Conservation (phyloP, 2,888 invertebrate species). For the Cerceris ruficornis region DNA sequence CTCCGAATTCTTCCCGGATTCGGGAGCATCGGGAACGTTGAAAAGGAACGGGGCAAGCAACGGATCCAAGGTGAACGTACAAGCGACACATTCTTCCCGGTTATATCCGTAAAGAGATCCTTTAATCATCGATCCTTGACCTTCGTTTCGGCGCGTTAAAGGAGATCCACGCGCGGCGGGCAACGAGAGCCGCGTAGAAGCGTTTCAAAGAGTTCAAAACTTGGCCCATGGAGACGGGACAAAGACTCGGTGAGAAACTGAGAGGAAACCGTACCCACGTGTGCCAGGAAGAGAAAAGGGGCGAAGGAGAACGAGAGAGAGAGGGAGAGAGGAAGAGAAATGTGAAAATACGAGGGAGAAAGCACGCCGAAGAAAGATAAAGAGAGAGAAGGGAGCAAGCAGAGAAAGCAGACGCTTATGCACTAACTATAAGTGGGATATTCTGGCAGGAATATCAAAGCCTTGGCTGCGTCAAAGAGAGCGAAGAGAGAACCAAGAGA, state of each 20-base stretch:
- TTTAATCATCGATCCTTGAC: conserved; percentile 62
- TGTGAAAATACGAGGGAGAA: conserved; percentile 24
- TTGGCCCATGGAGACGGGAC: conserved; percentile 40
- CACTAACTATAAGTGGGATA: conserved; percentile 70
- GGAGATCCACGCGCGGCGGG: conserved; percentile 22
- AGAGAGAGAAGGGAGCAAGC: conserved; percentile 31
- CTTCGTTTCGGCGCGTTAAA: conserved; percentile 50
- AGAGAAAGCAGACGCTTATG: conserved; percentile 52
- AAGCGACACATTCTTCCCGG: conserved; percentile 42
- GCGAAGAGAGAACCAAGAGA: conserved; percentile 35
- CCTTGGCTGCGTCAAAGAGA: conserved; percentile 74
- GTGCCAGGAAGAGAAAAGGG: conserved; percentile 19
- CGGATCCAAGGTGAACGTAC: conserved; percentile 25
- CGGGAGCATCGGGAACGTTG: neutral
- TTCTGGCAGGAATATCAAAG: conserved; percentile 80
- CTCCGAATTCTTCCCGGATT: conserved; percentile 17
- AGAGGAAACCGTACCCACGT: conserved; percentile 37
- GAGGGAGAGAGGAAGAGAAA: conserved; percentile 32
- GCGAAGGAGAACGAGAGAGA: conserved; percentile 13
- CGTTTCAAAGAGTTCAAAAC: conserved; percentile 42
- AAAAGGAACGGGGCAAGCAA: conserved; percentile 15
- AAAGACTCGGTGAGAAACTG: conserved; percentile 59
- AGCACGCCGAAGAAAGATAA: conserved; percentile 19
- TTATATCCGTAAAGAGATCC: conserved; percentile 25
- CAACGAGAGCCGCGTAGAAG: conserved; percentile 24